phyloP scores from a whole-genome alignment of 2,797 vertebrate species.

The Orestias chungarensis region DNA sequence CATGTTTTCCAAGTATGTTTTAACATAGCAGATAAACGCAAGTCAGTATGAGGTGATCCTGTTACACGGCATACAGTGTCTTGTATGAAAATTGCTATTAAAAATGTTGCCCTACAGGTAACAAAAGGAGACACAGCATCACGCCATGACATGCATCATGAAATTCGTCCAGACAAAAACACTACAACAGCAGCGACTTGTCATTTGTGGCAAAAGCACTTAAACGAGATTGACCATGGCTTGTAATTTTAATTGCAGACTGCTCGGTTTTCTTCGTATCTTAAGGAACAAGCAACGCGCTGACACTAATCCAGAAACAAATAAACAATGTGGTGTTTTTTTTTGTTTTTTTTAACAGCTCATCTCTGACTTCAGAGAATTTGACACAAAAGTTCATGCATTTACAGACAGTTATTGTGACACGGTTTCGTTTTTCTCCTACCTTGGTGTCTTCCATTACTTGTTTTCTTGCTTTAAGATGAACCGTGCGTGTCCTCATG shows the following conservation, averaged over 20 bases:
- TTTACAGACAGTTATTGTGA: slow-evolving; percentile 50
- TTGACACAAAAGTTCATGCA: slow-evolving; percentile 54
- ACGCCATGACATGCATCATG: slow-evolving; percentile 70
- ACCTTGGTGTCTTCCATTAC: slow-evolving; percentile 75
- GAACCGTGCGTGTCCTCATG: slow-evolving; percentile 58
- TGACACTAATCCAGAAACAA: slow-evolving; percentile 81
- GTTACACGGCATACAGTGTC: slow-evolving; percentile 31
- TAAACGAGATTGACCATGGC: slow-evolving; percentile 81
- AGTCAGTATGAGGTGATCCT: slow-evolving; percentile 32
- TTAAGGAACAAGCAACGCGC: slow-evolving; percentile 76
- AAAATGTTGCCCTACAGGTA: slow-evolving; percentile 68
- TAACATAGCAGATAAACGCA: slow-evolving; percentile 31
- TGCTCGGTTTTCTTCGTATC: slow-evolving; percentile 73
- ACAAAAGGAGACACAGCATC: slow-evolving; percentile 52
- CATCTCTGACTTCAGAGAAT: slow-evolving; percentile 55
- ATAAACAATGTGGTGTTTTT: slow-evolving; percentile 66
- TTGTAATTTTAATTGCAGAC: slow-evolving; percentile 82
- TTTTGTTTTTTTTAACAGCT: slow-evolving; percentile 39
- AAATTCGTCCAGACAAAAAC: slow-evolving; percentile 74
- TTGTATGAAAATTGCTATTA: slow-evolving; percentile 33
- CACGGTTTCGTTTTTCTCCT: slow-evolving; percentile 52
- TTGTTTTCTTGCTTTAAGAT: slow-evolving; percentile 70
- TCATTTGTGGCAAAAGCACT: slow-evolving; percentile 79
- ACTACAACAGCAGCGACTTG: slow-evolving; percentile 75
- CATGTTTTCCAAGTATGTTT: slow-evolving; percentile 32